phyloP scores from a whole-genome alignment of 2,888 invertebrate genomes.

The Agapostemon virescens region DNA sequence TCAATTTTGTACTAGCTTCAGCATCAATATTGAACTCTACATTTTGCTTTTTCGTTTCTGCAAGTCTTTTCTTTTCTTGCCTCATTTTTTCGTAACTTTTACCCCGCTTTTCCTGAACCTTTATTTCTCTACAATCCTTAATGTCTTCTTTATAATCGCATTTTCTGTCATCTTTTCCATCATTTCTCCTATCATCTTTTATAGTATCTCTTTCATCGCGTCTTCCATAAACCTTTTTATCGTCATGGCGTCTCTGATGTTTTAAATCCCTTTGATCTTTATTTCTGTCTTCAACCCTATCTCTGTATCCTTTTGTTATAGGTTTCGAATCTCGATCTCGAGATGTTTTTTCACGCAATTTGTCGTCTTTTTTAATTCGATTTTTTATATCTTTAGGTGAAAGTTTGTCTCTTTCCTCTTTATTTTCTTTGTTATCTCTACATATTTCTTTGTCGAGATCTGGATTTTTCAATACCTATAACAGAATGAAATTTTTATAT shows the following conservation, averaged over 20 bases:
- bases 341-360: conserved; percentile 72
- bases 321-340: conserved; percentile 81
- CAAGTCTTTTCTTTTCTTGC: conserved; percentile 76
- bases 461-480: conserved; percentile 77
- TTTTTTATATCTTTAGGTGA: conserved; percentile 76
- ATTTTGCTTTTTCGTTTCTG: conserved; percentile 75
- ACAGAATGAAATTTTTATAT: conserved; percentile 42
- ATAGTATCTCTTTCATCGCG: conserved; percentile 79
- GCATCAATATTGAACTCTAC: conserved; percentile 60
- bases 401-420: conserved; percentile 78
- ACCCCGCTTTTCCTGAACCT: conserved; percentile 80
- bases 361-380: conserved; percentile 77
- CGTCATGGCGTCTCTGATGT: conserved; percentile 78
- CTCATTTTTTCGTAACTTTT: conserved; percentile 80
- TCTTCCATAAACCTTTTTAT: conserved; percentile 74
- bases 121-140: conserved; percentile 69
- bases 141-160: conserved; percentile 71
- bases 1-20: conserved; percentile 64
- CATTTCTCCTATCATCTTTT: conserved; percentile 77
- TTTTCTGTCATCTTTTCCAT: conserved; percentile 80
- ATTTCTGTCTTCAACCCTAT: conserved; percentile 81
- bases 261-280: conserved; percentile 76
- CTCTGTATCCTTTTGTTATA: conserved; percentile 77
- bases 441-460: conserved; percentile 75
- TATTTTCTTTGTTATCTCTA: conserved; percentile 77